These are phyloP conservation scores for Mus caroli DNA, from an alignment of 2,797 vertebrate species.

Conservation along the genomic window DNA sequence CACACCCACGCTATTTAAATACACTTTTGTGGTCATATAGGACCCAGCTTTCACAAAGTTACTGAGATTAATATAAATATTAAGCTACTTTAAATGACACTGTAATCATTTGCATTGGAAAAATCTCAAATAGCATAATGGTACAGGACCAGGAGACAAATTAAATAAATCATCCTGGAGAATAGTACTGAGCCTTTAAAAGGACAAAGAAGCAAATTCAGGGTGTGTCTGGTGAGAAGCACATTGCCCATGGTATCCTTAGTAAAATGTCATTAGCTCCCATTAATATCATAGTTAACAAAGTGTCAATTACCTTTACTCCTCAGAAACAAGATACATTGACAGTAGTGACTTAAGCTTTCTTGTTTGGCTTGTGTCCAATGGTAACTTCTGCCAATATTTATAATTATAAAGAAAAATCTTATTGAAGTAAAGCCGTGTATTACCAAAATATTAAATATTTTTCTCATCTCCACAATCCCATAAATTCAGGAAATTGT, in stretches of 20 bases:
- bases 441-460: background rate
- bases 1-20: constrained; percentile 32
- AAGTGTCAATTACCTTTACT: constrained; percentile 9
- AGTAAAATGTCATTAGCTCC: background rate
- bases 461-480: background rate
- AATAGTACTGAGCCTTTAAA: constrained; percentile 52
- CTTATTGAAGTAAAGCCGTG: background rate
- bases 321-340: constrained; percentile 26
- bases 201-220: background rate
- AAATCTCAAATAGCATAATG: constrained; percentile 15
- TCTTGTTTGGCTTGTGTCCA: background rate
- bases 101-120: constrained; percentile 49
- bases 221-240: background rate
- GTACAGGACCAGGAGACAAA: background rate
- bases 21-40: constrained; percentile 1
- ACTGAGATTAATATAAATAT: constrained; percentile 49
- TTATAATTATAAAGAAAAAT: background rate
- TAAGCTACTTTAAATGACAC: constrained; percentile 59
- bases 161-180: background rate
- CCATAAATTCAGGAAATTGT: background rate
- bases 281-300: background rate
- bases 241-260: background rate
- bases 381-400: background rate
- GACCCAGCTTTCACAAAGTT: background rate
- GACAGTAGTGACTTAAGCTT: background rate